Evolutionary conservation across 1,140 invertebrate species (phyloP).

Genomic region (Triops cancriformis): DNA sequence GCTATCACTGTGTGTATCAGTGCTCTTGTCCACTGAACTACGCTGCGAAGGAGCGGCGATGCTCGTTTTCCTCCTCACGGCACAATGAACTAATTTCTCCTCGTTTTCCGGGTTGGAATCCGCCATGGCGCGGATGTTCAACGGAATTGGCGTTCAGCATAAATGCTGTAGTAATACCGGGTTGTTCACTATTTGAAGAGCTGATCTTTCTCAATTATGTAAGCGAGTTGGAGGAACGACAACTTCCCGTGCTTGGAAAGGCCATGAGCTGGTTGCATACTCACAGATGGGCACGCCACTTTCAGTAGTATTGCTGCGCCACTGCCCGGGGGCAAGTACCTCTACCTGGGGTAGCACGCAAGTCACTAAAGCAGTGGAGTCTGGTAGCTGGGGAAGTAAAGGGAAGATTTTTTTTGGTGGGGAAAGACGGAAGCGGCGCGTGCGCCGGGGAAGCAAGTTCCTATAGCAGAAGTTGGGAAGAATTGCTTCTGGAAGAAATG

Average conservation of each 20-base stretch:
- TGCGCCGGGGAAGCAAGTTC: not conserved
- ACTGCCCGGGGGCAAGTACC: not conserved
- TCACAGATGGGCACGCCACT: not conserved
- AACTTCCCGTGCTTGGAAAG: not conserved
- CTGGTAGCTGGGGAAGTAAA: constrained; percentile 1
- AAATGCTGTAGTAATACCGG: too few species aligned
- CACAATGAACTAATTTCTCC: not conserved
- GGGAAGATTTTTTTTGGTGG: not conserved
- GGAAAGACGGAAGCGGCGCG: not conserved
- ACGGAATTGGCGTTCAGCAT: not conserved
- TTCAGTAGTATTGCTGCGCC: not conserved
- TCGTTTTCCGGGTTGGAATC: not conserved
- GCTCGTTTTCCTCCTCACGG: constrained; percentile 4
- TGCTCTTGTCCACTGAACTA: constrained; percentile 10
- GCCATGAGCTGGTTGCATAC: not conserved
- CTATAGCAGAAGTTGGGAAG: not conserved
- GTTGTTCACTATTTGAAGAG: too few species aligned
- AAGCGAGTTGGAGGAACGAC: not conserved
- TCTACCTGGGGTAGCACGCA: not conserved
- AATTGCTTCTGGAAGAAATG: not conserved
- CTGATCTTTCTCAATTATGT: too few species aligned
- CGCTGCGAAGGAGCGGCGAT: not conserved
- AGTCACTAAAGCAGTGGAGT: not conserved
- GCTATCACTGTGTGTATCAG: not conserved
- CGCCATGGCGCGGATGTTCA: not conserved